Evolutionary conservation across 2,113 vertebrate species (phyloP).

Genomic region (Rhizomys pruinosus): DNA sequence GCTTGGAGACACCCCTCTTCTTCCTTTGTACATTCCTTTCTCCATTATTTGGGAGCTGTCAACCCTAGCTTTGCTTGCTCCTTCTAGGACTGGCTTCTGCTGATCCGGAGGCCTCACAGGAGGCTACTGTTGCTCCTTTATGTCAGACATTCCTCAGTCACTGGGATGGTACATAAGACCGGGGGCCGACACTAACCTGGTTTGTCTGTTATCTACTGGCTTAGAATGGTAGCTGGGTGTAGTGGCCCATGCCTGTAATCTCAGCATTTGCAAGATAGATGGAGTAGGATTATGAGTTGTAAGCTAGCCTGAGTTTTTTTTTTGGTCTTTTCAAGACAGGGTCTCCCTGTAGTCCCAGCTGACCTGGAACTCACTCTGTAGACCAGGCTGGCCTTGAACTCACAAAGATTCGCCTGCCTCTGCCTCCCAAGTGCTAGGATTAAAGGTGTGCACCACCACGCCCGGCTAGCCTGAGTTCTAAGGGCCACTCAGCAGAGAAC

Average conservation of each 20-base stretch:
- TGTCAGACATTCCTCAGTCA: background rate
- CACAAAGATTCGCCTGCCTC: too few relatives aligned
- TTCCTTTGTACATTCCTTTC: too few relatives aligned
- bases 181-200: too few relatives aligned
- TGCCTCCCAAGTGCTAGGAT: too few relatives aligned
- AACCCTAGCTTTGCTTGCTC: background rate
- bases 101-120: background rate
- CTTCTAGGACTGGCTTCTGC: background rate
- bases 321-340: too few relatives aligned
- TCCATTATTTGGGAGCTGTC: background rate
- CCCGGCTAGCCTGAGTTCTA: too few relatives aligned
- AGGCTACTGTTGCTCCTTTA: background rate
- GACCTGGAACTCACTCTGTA: too few relatives aligned
- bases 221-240: background rate
- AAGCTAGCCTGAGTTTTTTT: too few relatives aligned
- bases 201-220: background rate
- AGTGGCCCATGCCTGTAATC: background rate
- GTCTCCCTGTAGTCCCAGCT: too few relatives aligned
- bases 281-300: background rate
- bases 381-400: too few relatives aligned
- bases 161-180: background rate
- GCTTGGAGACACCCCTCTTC: background rate
- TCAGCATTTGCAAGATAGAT: background rate
- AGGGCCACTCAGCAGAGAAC: too few relatives aligned
- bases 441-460: too few relatives aligned